phyloP scores from a whole-genome alignment of 1,140 invertebrate genomes.

The Plectrocnemia conspersa region DNA sequence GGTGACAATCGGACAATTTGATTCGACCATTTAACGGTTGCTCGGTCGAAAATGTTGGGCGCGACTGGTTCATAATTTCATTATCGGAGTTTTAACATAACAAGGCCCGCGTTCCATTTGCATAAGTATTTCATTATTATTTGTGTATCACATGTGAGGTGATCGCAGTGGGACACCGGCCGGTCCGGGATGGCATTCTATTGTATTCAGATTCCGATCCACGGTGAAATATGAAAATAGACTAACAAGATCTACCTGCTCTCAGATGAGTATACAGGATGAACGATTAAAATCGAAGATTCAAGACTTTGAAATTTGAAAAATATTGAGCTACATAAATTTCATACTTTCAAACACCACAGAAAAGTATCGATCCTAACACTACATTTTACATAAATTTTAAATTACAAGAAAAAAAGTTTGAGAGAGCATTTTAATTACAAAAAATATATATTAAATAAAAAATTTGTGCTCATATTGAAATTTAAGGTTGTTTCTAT shows the following conservation, averaged over 20 bases:
- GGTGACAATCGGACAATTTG: neutral
- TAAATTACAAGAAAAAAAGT: too few species aligned
- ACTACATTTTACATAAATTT: too few species aligned
- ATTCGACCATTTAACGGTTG: too few species aligned
- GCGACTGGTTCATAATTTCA: constrained; percentile 3
- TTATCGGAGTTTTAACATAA: constrained; percentile 6
- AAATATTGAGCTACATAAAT: too few species aligned
- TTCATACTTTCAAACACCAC: too few species aligned
- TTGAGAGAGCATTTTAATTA: too few species aligned
- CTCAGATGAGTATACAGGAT: constrained; percentile 12
- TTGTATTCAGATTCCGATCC: constrained; percentile 32
- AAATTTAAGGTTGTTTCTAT: too few species aligned
- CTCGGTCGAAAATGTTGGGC: neutral
- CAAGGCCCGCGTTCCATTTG: constrained; percentile 25
- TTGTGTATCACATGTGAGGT: constrained; percentile 23
- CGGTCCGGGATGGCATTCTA: constrained; percentile 26
- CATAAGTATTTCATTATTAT: constrained; percentile 34
- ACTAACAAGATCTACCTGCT: constrained; percentile 17
- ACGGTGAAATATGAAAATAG: constrained; percentile 34
- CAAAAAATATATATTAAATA: too few species aligned
- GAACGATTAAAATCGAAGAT: neutral
- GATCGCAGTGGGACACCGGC: constrained; percentile 17
- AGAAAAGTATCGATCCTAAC: too few species aligned
- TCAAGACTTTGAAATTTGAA: too few species aligned
- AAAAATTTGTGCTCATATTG: too few species aligned